Base-by-base conservation (phyloP, 1,140 invertebrate genomes). In the Doryteuthis pealeii region DNA sequence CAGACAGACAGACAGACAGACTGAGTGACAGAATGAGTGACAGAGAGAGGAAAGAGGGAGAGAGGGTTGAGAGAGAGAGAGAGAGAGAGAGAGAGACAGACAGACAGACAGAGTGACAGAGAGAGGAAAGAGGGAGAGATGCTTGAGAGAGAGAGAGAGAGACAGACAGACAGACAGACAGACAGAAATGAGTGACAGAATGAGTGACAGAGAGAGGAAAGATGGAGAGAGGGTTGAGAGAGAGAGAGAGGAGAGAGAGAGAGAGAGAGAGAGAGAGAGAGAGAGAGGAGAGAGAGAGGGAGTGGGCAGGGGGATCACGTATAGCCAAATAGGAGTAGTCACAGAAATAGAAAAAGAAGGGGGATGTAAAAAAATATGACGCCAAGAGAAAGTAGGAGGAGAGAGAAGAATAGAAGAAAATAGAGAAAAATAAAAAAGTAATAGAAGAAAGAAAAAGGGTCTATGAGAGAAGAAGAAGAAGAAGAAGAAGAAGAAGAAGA, bases 401-500 rank as follows among this genome's bases (percentile, higher is more conserved):
- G n/a, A n/a, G n/a, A n/a, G n/a, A n/a, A n/a, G n/a, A n/a, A n/a
- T n/a, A n/a, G n/a, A n/a, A n/a, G n/a, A n/a, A n/a, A n/a, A n/a
- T n/a, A n/a, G n/a, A n/a, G n/a, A n/a, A n/a, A n/a, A n/a, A n/a
- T n/a, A n/a, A n/a, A n/a, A n/a, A n/a, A n/a, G n/a, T n/a, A n/a
- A n/a, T n/a, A n/a, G n/a, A n/a, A n/a, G n/a, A n/a, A n/a, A n/a
- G n/a, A n/a, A n/a, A n/a, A n/a, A n/a, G n/a, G n/a, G n/a, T n/a
- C n/a, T n/a, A n/a, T n/a, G n/a, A n/a, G n/a, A n/a, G n/a, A n/a
- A n/a, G n/a, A 74, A 40, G 45, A 71, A 73, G n/a, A 75, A 69
- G 65, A 75, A 71, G 18, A 26, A 75, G n/a, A 74, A 73, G 72
- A 78, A 43, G 43, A 73, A 72, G 30, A 77, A 72, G 71, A 73